Conservation (phyloP, 2,888 invertebrate genomes). For the Drosophila anomalata region DNA sequence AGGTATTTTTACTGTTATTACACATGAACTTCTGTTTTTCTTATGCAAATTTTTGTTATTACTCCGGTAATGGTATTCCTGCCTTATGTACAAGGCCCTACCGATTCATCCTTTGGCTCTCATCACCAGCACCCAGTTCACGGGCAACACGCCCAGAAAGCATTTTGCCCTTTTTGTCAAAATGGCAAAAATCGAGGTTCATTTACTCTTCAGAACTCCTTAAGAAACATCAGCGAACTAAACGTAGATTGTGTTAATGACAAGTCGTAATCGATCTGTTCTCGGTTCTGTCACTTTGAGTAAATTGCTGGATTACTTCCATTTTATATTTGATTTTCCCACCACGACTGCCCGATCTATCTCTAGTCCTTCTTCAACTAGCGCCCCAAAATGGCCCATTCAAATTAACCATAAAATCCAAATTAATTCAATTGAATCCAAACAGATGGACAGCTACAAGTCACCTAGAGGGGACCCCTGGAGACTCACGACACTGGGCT, state of each 20-base stretch:
- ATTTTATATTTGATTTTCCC: slow-evolving; percentile 17
- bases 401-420: slow-evolving; percentile 42
- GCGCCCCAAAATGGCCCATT: slow-evolving; percentile 42
- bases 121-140: slow-evolving; percentile 4
- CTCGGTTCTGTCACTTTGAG: background rate
- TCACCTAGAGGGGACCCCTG: slow-evolving; percentile 14
- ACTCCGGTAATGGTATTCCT: slow-evolving; percentile 17
- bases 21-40: slow-evolving; percentile 36
- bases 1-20: slow-evolving; percentile 68
- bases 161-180: slow-evolving; percentile 12
- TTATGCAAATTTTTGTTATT: slow-evolving; percentile 45
- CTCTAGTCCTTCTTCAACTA: slow-evolving; percentile 46
- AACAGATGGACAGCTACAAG: slow-evolving; percentile 35
- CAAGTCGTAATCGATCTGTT: slow-evolving; percentile 8
- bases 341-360: slow-evolving; percentile 28
- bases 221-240: background rate
- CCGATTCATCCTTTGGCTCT: slow-evolving; percentile 1
- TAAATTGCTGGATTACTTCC: slow-evolving; percentile 5
- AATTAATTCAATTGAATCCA: slow-evolving; percentile 55
- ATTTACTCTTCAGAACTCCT: background rate
- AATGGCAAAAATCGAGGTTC: slow-evolving; percentile 12
- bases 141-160: background rate
- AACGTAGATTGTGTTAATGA: background rate
- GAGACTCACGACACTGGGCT: slow-evolving; percentile 12
- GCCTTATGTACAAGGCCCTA: background rate